Evolutionary conservation across 1,140 invertebrate genomes (phyloP).

Genomic region (Lepidotrigona ventralis): DNA sequence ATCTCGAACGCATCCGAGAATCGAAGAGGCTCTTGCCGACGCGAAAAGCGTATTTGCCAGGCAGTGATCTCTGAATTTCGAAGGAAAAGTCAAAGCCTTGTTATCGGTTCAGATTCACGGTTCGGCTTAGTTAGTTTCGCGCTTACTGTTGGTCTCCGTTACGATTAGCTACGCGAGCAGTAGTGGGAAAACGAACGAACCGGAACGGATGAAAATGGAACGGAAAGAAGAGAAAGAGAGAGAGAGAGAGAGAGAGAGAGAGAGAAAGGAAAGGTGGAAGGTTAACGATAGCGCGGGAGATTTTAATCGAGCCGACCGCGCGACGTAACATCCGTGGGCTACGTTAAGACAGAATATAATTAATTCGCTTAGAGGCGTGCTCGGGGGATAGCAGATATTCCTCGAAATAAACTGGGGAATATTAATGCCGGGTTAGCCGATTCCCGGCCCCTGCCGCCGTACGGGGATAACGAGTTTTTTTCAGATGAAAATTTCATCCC

Average conservation of each 20-base stretch:
- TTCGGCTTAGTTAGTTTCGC: too few species aligned
- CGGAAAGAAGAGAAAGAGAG: not conserved
- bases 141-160: not conserved
- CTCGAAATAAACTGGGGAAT: constrained; percentile 44
- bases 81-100: too few species aligned
- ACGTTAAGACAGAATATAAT: not conserved
- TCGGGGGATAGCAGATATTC: constrained; percentile 36
- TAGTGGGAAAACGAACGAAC: not conserved
- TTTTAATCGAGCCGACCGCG: not conserved
- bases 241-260: not conserved
- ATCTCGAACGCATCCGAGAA: too few species aligned
- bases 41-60: too few species aligned
- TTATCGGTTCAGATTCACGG: not conserved
- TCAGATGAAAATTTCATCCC: constrained; percentile 50
- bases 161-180: not conserved
- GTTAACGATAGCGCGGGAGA: not conserved
- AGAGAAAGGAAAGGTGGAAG: not conserved
- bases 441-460: constrained; percentile 13
- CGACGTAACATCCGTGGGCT: not conserved
- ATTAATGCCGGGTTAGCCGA: constrained; percentile 44
- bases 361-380: constrained; percentile 46
- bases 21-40: too few species aligned
- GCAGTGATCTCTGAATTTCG: too few species aligned
- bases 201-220: not conserved
- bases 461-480: constrained; percentile 51